Evolutionary conservation across 2,113 vertebrate genomes (phyloP), one percentile per base, ranked within the genome.

Genomic region (Aramus guarauna): DNA sequence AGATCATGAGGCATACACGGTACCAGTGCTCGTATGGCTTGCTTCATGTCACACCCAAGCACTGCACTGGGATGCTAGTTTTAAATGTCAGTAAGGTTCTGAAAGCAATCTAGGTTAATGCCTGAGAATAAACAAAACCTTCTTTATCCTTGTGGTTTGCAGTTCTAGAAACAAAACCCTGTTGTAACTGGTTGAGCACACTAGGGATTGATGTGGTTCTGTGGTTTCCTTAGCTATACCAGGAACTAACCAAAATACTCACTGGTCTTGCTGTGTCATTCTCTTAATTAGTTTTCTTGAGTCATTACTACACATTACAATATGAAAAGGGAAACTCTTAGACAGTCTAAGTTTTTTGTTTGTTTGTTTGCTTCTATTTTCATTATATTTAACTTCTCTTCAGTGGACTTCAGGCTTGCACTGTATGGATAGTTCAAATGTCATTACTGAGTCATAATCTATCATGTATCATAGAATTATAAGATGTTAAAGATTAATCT

Each of bases 151-250:
- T 95, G 81, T 76, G 93, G 93, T 82, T 91, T 94, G 37, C 27
- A 83, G 52, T 88, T 95, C 55, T 67, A 93, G 72, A 96, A 95
- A 75, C 39, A 89, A 92, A 95, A 66, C 64, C 92, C 23, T 87
- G 63, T 73, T 81, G 58, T 66, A 90, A 73, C 69, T 90, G 68
- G 48, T 87, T 92, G 79, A 92, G 78, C 64, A 94, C 88, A 85
- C 26, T 53, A 78, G 68, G 63, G 77, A 93, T 39, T 95, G 79
- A 97, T 97, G 97, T 97, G 97, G 96, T 94, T 97, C 97, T 96
- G 96, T 96, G 97, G 95, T 96, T 98, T 97, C 96, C 95, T 89
- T 85, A 82, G 66, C 48, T 94, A 64, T 80, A 94, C 34, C 26
- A 87, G 76, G 53, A 96, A 82, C 79, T 89, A 96, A 94, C 81